Percentiles rank a stretch among this genome's conserved stretches.
Evolutionary conservation across 2,888 invertebrate species (phyloP).

Genomic region (Marronus borbonicus): DNA sequence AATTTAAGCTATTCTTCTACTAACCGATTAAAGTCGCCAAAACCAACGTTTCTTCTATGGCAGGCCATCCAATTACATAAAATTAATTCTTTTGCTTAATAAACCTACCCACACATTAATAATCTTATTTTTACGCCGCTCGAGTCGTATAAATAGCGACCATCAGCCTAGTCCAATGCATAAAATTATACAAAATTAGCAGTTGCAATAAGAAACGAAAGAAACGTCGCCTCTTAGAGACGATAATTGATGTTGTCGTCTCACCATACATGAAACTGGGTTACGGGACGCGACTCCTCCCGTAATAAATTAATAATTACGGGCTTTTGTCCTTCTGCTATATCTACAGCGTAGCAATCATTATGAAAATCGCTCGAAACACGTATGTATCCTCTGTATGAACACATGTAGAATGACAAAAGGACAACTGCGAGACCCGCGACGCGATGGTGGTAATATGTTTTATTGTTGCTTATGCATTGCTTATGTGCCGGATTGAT

Average conservation of each 20-base stretch:
- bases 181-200: background rate
- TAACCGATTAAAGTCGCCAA: too few species aligned
- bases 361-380: constrained; percentile 55
- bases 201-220: too few species aligned
- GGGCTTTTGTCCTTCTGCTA: constrained; percentile 53
- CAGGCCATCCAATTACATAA: too few species aligned
- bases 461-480: background rate
- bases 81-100: too few species aligned
- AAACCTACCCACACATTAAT: too few species aligned
- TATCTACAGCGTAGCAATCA: constrained; percentile 55
- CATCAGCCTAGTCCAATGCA: background rate
- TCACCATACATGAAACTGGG: background rate
- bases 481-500: background rate
- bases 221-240: background rate
- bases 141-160: background rate
- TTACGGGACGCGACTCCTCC: constrained; percentile 20
- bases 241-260: background rate
- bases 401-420: constrained; percentile 48
- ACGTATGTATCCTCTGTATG: background rate
- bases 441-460: constrained; percentile 6
- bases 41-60: too few species aligned
- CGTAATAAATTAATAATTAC: constrained; percentile 57
- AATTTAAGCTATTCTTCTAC: too few species aligned
- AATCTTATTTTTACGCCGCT: background rate
- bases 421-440: constrained; percentile 46